Conservation (phyloP, 1,140 invertebrate species). For the Chrysomallon squamiferum region DNA sequence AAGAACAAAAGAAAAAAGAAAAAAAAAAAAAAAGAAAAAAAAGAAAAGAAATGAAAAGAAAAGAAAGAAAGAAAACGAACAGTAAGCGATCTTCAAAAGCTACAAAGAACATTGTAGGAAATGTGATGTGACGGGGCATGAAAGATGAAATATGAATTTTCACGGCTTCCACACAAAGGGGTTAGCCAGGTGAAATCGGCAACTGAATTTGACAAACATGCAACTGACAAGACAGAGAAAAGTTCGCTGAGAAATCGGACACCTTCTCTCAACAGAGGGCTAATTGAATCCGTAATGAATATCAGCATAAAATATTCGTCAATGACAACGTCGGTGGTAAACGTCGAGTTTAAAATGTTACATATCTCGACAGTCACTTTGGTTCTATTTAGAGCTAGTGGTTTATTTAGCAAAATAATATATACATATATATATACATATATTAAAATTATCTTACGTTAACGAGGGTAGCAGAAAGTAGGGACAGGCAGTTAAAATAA, state of each 20-base stretch:
- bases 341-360: not conserved
- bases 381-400: too few relatives aligned
- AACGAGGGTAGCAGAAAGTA: too few relatives aligned
- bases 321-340: not conserved
- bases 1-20: too few relatives aligned
- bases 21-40: too few relatives aligned
- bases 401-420: too few relatives aligned
- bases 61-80: too few relatives aligned
- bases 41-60: too few relatives aligned
- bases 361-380: not conserved
- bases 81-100: too few relatives aligned
- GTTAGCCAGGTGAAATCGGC: not conserved
- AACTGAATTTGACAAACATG: slow-evolving; percentile 1
- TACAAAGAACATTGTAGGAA: too few relatives aligned
- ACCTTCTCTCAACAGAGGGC: not conserved
- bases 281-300: slow-evolving; percentile 1
- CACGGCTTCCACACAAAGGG: not conserved
- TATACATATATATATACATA: too few relatives aligned
- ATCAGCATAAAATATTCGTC: slow-evolving; percentile 5
- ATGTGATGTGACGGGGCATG: not conserved
- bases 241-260: not conserved
- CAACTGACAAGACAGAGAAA: not conserved
- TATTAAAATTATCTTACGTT: too few relatives aligned
- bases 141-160: slow-evolving; percentile 6
- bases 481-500: too few relatives aligned